Conservation (phyloP, 2,888 invertebrate genomes). For the Diachrysia chrysitis region DNA sequence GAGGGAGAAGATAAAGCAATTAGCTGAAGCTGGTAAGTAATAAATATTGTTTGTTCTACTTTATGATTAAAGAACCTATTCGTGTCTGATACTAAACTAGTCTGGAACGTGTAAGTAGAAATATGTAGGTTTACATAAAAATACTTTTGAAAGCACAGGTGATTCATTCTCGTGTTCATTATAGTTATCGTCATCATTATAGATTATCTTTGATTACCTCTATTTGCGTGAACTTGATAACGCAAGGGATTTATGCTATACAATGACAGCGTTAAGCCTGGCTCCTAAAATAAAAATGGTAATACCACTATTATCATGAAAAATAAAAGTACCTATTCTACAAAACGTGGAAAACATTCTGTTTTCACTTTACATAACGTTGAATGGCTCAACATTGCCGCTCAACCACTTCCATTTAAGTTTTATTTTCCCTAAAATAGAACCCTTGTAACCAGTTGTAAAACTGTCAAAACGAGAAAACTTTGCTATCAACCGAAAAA, state of each 20-base stretch:
- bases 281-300: background rate
- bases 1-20: constrained; percentile 88
- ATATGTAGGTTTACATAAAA: too few relatives aligned
- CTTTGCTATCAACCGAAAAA: constrained; percentile 27
- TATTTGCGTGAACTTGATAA: background rate
- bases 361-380: constrained; percentile 6
- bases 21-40: constrained; percentile 82
- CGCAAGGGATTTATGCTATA: background rate
- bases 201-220: background rate
- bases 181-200: too few relatives aligned
- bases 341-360: background rate
- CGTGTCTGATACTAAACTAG: too few relatives aligned
- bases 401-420: background rate
- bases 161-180: too few relatives aligned
- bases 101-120: too few relatives aligned
- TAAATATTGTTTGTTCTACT: background rate
- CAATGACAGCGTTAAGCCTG: background rate
- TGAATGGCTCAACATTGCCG: background rate
- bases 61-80: too few relatives aligned
- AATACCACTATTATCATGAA: background rate
- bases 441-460: constrained; percentile 18
- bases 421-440: constrained; percentile 19
- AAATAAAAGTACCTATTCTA: background rate
- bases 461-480: constrained; percentile 22
- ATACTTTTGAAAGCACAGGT: background rate